Base-by-base conservation (phyloP, 2,888 invertebrate genomes). In the Spodoptera littoralis region DNA sequence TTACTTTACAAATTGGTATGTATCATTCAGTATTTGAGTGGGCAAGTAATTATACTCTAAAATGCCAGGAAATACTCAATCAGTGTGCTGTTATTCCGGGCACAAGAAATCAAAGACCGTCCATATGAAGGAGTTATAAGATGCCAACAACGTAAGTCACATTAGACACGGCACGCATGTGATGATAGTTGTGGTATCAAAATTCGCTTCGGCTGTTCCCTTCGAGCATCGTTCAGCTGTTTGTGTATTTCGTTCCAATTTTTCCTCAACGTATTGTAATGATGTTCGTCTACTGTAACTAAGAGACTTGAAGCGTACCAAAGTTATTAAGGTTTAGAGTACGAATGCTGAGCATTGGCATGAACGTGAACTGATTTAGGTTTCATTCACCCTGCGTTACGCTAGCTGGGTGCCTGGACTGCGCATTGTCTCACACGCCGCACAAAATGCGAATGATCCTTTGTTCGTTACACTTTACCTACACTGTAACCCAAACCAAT, bases 371-470 rank as follows among this genome's bases (percentile, higher is more conserved):
- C 90, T 89, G 86, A 89, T 92, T 90, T 89, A 87, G 87, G 87
- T 90, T 90, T 90, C 92, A 89, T 93, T 93, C 92, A 92, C 91
- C 92, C 86, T 88, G 83, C 89, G 91, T 92, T 88, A 90, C 92
- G 91, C 90, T 89, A 76, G 86, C 82, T 89, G 89, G 82, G 83
- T 82, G 84, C 84, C 84, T 84, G 89, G 89, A 87, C 87, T 85
- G 88, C 85, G 87, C 90, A 90, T 92, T 91, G 91, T 92, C 91
- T 90, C 88, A 86, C 88, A 86, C 82, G 66, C 78, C 81, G 83
- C 83, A 84, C 89, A 78, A 86, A 87, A 90, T 86, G 81, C 84
- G 88, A 92, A 92, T 88, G 89, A 90, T 90, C 91, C 93, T 93
- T 93, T 93, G 93, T 93, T 90, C 83, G 87, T 83, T 88, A 90